phyloP scores from a whole-genome alignment of 2,888 invertebrate species.

The Rhamphomyia laevipes region DNA sequence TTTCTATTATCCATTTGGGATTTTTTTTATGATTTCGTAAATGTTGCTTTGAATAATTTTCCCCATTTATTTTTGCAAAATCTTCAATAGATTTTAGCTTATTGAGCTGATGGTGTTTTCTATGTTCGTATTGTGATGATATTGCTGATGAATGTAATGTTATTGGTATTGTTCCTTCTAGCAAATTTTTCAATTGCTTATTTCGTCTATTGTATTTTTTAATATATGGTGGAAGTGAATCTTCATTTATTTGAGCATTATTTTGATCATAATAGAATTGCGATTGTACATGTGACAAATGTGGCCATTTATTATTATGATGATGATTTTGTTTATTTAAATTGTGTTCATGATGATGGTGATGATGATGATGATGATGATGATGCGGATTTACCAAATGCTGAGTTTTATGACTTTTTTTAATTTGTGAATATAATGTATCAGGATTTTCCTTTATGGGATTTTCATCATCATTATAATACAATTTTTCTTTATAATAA shows the following conservation, averaged over 20 bases:
- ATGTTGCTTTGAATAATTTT: slow-evolving; percentile 12
- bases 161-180: slow-evolving; percentile 27
- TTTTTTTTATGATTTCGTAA: slow-evolving; percentile 17
- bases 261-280: slow-evolving; percentile 17
- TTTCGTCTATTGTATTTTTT: slow-evolving; percentile 35
- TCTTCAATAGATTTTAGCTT: background rate
- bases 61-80: slow-evolving; percentile 10
- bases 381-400: slow-evolving; percentile 4
- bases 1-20: slow-evolving; percentile 21
- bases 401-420: slow-evolving; percentile 5
- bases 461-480: slow-evolving; percentile 3
- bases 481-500: background rate
- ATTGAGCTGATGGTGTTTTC: slow-evolving; percentile 8
- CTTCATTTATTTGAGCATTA: slow-evolving; percentile 23
- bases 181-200: slow-evolving; percentile 32
- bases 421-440: slow-evolving; percentile 7
- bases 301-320: slow-evolving; percentile 35
- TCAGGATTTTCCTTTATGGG: slow-evolving; percentile 5
- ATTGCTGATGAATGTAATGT: background rate
- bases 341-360: slow-evolving; percentile 8
- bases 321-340: slow-evolving; percentile 30
- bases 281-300: slow-evolving; percentile 31
- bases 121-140: background rate
- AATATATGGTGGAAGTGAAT: slow-evolving; percentile 33
- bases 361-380: slow-evolving; percentile 10